These are phyloP conservation scores for Oscheius sp. DNA, from an alignment of 2,888 invertebrate genomes.

Conservation along the genomic window DNA sequence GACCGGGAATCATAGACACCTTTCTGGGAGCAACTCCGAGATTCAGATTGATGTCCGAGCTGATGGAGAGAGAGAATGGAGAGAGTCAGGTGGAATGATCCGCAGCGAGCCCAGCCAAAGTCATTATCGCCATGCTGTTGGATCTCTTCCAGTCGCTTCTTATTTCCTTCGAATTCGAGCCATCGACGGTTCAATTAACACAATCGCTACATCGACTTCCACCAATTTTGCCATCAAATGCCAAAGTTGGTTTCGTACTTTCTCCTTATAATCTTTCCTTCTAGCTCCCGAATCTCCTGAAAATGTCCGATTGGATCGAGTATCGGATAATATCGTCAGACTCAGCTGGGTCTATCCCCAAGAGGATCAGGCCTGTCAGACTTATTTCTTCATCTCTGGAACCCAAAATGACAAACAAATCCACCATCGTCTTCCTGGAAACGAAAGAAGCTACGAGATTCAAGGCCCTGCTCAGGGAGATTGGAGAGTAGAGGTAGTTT, in stretches of 20 bases:
- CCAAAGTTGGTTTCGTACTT: constrained; percentile 57
- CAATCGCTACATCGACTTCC: constrained; percentile 56
- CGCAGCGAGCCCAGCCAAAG: constrained; percentile 40
- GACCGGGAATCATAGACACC: not conserved
- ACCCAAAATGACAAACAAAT: constrained; percentile 45
- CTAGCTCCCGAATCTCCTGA: constrained; percentile 53
- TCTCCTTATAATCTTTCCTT: constrained; percentile 16
- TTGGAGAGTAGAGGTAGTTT: constrained; percentile 39
- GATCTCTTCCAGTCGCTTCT: constrained; percentile 43
- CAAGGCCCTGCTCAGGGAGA: constrained; percentile 44
- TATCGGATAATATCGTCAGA: constrained; percentile 43
- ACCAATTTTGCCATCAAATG: constrained; percentile 58
- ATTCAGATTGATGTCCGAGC: constrained; percentile 54
- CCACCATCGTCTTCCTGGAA: constrained; percentile 43
- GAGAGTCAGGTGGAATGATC: constrained; percentile 39
- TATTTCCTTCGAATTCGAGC: constrained; percentile 61
- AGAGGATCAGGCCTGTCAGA: constrained; percentile 56
- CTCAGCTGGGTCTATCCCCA: constrained; percentile 55
- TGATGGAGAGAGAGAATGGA: constrained; percentile 51
- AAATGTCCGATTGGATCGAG: constrained; percentile 54
- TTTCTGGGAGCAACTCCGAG: too few species aligned
- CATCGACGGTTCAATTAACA: constrained; percentile 42
- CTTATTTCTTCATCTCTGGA: constrained; percentile 66
- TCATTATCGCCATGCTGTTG: constrained; percentile 39
- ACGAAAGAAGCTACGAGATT: constrained; percentile 55